Evolutionary conservation across 2,113 vertebrate genomes (phyloP).

Genomic region (Dinomys branickii): DNA sequence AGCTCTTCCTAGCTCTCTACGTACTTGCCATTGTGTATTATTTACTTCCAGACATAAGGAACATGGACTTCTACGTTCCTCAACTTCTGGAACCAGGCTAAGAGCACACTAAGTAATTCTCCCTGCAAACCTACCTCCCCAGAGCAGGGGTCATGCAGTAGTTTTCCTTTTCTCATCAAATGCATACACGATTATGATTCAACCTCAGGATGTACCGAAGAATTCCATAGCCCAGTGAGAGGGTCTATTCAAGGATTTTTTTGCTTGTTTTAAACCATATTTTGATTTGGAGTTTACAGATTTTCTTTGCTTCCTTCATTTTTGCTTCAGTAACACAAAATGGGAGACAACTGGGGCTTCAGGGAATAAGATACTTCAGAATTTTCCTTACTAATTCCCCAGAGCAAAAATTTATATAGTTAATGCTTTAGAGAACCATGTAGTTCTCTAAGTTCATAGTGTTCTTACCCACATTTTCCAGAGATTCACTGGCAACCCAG

Average conservation of each 20-base stretch:
- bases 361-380: conserved; percentile 39
- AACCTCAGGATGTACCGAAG: neutral
- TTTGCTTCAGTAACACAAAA: conserved; percentile 40
- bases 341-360: neutral
- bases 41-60: neutral
- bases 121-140: neutral
- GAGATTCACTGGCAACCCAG: neutral
- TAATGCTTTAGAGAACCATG: conserved; percentile 22
- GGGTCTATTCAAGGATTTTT: neutral
- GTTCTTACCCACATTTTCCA: conserved; percentile 45
- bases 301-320: conserved; percentile 21
- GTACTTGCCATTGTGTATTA: neutral
- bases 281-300: conserved; percentile 49
- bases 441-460: neutral
- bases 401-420: conserved; percentile 11
- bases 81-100: neutral
- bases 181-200: neutral
- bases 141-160: neutral
- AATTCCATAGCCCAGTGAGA: neutral
- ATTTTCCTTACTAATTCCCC: neutral
- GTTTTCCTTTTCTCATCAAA: neutral
- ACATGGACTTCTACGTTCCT: neutral
- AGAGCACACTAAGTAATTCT: neutral
- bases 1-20: neutral
- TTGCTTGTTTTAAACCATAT: conserved; percentile 11